Percentiles rank a stretch among this genome's conserved stretches.
Evolutionary conservation across 2,888 invertebrate species (phyloP).

Genomic region (Rotaria magnacalcarata): DNA sequence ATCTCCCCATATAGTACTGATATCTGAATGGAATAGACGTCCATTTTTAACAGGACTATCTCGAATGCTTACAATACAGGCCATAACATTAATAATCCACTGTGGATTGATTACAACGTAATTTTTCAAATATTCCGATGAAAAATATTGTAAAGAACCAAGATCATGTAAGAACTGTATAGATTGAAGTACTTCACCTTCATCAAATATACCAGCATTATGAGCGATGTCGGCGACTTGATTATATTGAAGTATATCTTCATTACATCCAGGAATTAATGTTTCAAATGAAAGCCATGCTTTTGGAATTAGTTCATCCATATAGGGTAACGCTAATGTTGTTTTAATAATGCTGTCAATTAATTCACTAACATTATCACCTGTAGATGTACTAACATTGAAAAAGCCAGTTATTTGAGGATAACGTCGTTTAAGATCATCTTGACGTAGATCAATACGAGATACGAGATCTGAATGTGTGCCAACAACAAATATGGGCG

Average conservation of each 20-base stretch:
- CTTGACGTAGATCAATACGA: slow-evolving; percentile 51
- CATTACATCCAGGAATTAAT: slow-evolving; percentile 48
- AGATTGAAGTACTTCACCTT: slow-evolving; percentile 52
- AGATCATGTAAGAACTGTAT: slow-evolving; percentile 57
- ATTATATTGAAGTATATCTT: slow-evolving; percentile 38
- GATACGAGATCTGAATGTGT: slow-evolving; percentile 58
- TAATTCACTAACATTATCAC: slow-evolving; percentile 52
- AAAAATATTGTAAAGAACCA: slow-evolving; percentile 57
- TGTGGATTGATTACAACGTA: slow-evolving; percentile 57
- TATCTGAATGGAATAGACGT: slow-evolving; percentile 52
- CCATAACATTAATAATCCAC: slow-evolving; percentile 59
- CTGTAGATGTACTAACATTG: slow-evolving; percentile 55
- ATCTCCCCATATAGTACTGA: slow-evolving; percentile 53
- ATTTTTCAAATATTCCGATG: slow-evolving; percentile 52
- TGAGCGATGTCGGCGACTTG: slow-evolving; percentile 48
- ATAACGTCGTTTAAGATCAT: slow-evolving; percentile 52
- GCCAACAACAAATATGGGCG: slow-evolving; percentile 57
- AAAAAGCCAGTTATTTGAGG: slow-evolving; percentile 57
- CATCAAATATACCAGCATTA: slow-evolving; percentile 47
- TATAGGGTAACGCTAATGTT: slow-evolving; percentile 56
- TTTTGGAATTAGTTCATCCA: slow-evolving; percentile 57
- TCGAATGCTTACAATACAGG: slow-evolving; percentile 56
- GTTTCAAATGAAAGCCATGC: slow-evolving; percentile 56
- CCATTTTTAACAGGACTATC: slow-evolving; percentile 55
- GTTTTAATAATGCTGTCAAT: slow-evolving; percentile 50